Evolutionary conservation across 2,797 vertebrate species (phyloP), one percentile per base, ranked within the genome.

Genomic region (Ptychadena robeensis): DNA sequence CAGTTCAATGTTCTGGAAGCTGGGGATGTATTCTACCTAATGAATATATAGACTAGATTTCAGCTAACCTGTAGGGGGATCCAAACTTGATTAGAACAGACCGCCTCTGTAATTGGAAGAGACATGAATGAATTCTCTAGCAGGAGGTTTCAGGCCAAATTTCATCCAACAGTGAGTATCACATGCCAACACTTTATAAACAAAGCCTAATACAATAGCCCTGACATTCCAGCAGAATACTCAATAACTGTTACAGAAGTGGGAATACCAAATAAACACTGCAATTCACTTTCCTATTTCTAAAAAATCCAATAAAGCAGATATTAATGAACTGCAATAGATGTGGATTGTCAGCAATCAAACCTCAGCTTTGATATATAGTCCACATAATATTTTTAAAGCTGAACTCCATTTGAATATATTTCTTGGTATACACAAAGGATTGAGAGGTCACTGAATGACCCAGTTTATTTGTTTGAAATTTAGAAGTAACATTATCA

Each of bases 41-140:
- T 76, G 8, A 35, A 11, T 77, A 18, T 18, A 48, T 25, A 82
- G n/a, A n/a, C n/a, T n/a, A n/a, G n/a, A n/a, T n/a, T n/a, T n/a
- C n/a, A n/a, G 37, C 18, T 77, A 28, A 63, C 53, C 28, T 82
- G 38, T 9, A 44, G 35, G 37, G 66, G 53, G 32, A 66, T 37
- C 25, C 34, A 12, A 57, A 69, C 9, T 2, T 34, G 25, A 80
- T 74, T 80, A 53, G 18, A 18, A 74, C 38, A 34, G 35, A 80
- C n/a, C 18, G 22, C 14, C 34, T 80, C 48, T 75, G n/a, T 83
- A 79, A 83, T 79, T 34, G 76, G 71, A 84, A 75, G 34, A 80
- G 77, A 70, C 48, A 66, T 38, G 28, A 35, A 14, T 63, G 35
- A n/a, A 48, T 70, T n/a, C 71, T 59, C 48, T 68, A 34, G 63